Percentiles rank a stretch among this genome's conserved stretches.
phyloP scores from a whole-genome alignment of 2,113 vertebrate species.

The Delphinapterus leucas region DNA sequence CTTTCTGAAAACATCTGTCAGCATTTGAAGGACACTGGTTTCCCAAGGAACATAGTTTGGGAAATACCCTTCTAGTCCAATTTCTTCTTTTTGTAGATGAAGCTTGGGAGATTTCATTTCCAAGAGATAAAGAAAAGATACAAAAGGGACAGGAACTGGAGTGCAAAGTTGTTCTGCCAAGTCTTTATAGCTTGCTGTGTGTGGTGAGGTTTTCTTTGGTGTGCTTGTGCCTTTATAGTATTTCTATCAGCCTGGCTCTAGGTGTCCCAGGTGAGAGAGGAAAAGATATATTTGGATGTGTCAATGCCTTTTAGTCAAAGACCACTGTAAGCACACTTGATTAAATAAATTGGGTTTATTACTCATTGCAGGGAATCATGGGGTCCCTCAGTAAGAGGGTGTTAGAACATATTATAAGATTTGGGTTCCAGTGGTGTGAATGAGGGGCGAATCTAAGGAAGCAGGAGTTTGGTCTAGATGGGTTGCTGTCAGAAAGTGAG shows the following conservation, averaged over 20 bases:
- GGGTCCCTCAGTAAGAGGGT: background rate
- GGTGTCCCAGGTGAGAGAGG: background rate
- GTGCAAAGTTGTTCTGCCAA: background rate
- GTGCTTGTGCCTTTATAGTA: background rate
- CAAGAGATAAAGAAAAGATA: background rate
- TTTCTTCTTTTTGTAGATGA: background rate
- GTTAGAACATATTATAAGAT: background rate
- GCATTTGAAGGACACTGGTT: background rate
- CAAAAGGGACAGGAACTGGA: background rate
- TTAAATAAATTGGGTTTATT: background rate
- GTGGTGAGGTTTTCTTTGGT: background rate
- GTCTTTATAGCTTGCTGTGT: background rate
- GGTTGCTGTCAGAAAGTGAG: background rate
- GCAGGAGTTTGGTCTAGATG: background rate
- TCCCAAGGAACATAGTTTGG: background rate
- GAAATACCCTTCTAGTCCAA: background rate
- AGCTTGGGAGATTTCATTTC: background rate
- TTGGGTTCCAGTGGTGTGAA: background rate
- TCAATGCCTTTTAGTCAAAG: background rate
- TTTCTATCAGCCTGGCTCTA: background rate
- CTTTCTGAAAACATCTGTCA: background rate
- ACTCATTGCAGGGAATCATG: background rate
- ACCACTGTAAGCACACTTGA: background rate
- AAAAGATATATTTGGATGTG: background rate
- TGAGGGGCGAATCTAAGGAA: background rate